Conservation (phyloP, 2,113 vertebrate species). For the Antigone vipio region DNA sequence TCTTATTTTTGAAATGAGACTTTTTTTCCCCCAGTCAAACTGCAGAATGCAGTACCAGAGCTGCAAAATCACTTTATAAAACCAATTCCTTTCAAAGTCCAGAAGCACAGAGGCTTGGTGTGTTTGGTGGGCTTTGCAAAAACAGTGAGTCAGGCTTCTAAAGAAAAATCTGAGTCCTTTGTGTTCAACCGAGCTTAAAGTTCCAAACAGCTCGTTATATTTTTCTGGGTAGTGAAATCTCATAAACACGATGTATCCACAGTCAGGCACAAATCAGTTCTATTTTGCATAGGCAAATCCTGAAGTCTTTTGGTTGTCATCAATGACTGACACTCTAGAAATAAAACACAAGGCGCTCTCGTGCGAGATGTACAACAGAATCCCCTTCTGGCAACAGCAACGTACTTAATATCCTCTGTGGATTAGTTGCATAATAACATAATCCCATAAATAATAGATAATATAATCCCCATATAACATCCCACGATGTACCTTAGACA, state of each 20-base stretch:
- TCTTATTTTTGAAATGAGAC: not conserved
- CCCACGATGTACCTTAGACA: not conserved
- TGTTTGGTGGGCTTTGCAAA: not conserved
- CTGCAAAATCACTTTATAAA: not conserved
- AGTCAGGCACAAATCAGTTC: not conserved
- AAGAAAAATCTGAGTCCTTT: not conserved
- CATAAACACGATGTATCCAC: not conserved
- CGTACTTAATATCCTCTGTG: not conserved
- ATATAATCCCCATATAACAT: not conserved
- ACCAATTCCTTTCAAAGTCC: not conserved
- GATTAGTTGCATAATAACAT: not conserved
- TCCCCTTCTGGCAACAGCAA: not conserved
- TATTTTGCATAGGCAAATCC: not conserved
- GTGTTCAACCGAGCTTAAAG: not conserved
- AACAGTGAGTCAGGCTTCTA: rapidly evolving
- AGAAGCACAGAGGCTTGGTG: not conserved
- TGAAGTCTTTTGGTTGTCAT: not conserved
- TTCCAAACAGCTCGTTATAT: not conserved
- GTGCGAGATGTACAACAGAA: not conserved
- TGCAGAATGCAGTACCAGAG: not conserved
- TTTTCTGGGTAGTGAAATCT: not conserved
- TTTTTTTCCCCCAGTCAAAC: too few species aligned
- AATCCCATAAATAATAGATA: not conserved
- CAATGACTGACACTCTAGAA: not conserved
- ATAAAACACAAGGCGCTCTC: not conserved